A percentile compares a stretch with the other conserved stretches of the same genome.
phyloP scores from a whole-genome alignment of 2,113 vertebrate species.

The Cyanoderma ruficeps region DNA sequence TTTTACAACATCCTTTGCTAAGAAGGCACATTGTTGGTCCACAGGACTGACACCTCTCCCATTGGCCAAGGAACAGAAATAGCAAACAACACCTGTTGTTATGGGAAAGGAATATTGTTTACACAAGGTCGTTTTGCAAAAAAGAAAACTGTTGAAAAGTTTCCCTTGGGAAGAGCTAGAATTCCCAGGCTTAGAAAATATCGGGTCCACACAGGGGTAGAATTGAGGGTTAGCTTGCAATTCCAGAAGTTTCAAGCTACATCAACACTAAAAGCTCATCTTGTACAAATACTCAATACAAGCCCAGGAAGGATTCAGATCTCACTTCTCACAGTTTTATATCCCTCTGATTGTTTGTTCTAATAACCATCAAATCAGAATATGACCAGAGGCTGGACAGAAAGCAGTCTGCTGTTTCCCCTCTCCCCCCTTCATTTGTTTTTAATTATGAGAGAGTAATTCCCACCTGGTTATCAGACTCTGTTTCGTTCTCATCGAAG shows the following conservation, averaged over 20 bases:
- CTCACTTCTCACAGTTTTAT: background rate
- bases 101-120: no score
- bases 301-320: background rate
- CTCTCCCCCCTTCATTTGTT: background rate
- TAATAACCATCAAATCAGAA: background rate
- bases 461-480: constrained; percentile 73
- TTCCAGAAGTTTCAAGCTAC: background rate
- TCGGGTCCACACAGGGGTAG: background rate
- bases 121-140: no score
- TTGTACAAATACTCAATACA: background rate
- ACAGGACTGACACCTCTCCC: no score
- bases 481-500: constrained; percentile 82
- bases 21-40: no score
- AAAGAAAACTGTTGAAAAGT: no score
- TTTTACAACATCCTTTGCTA: no score
- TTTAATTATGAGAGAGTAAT: background rate
- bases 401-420: background rate
- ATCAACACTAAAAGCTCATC: background rate
- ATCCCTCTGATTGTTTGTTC: background rate
- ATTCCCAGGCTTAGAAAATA: no score
- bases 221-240: background rate
- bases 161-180: no score
- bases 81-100: no score
- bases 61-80: no score
- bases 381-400: background rate